Evolutionary conservation across 2,113 vertebrate species (phyloP).

Genomic region (Tachycineta bicolor): DNA sequence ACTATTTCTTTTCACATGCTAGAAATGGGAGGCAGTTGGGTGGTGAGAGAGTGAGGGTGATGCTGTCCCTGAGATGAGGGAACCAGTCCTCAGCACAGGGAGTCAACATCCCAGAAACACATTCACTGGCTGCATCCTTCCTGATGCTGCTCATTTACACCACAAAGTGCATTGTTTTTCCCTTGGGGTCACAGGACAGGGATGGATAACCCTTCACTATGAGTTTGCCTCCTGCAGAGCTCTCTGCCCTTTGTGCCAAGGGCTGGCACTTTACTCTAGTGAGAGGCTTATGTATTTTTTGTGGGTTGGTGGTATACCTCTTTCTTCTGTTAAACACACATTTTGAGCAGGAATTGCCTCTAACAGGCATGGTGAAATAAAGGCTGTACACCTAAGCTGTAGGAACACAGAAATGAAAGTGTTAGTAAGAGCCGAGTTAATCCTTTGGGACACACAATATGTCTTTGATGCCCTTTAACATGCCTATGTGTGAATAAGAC

Average conservation of each 20-base stretch:
- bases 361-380: background rate
- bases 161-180: background rate
- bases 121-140: background rate
- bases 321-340: background rate
- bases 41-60: background rate
- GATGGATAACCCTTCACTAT: fast-evolving
- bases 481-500: background rate
- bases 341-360: background rate
- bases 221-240: fast-evolving
- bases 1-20: background rate
- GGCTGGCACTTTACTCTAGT: background rate
- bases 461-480: background rate
- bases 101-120: background rate
- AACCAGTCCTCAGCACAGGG: background rate
- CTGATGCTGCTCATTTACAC: background rate
- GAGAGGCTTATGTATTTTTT: background rate
- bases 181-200: background rate
- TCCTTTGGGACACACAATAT: background rate
- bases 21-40: background rate
- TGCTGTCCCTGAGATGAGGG: background rate
- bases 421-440: background rate
- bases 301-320: background rate
- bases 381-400: background rate
- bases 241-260: background rate
- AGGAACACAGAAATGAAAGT: background rate